Percentiles rank a stretch among this genome's conserved stretches.
Conservation (phyloP, 2,888 invertebrate species). For the Tachina fera region DNA sequence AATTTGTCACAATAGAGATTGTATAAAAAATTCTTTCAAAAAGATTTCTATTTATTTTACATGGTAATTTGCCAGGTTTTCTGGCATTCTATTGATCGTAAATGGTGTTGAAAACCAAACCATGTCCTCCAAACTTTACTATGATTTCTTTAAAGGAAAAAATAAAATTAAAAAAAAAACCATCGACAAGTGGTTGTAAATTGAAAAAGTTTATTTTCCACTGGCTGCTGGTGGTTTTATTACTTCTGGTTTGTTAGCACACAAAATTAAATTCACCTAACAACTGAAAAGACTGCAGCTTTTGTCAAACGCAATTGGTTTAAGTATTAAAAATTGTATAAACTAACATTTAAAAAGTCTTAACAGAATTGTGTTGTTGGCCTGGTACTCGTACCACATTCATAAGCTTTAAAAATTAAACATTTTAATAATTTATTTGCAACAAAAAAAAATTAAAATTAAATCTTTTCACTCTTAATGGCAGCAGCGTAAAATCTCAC, state of each 20-base stretch:
- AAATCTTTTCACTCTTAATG: conserved; percentile 8
- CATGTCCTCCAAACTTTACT: conserved; percentile 19
- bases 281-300: background rate
- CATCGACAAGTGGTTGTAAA: conserved; percentile 17
- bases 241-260: background rate
- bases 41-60: background rate
- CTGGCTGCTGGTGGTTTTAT: too few relatives aligned
- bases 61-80: background rate
- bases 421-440: conserved; percentile 28
- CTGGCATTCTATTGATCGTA: background rate
- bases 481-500: background rate
- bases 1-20: too few relatives aligned
- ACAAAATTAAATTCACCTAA: background rate
- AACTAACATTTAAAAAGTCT: background rate
- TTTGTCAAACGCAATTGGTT: background rate
- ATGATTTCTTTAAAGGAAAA: background rate
- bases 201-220: conserved; percentile 43
- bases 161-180: background rate
- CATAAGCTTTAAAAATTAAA: background rate
- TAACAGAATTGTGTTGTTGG: background rate
- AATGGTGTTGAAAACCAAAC: background rate
- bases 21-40: too few relatives aligned
- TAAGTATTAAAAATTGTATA: background rate
- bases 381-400: background rate
- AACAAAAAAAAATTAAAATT: background rate